phyloP scores from a whole-genome alignment of 1,140 invertebrate species.

The Mylabris phalerata region DNA sequence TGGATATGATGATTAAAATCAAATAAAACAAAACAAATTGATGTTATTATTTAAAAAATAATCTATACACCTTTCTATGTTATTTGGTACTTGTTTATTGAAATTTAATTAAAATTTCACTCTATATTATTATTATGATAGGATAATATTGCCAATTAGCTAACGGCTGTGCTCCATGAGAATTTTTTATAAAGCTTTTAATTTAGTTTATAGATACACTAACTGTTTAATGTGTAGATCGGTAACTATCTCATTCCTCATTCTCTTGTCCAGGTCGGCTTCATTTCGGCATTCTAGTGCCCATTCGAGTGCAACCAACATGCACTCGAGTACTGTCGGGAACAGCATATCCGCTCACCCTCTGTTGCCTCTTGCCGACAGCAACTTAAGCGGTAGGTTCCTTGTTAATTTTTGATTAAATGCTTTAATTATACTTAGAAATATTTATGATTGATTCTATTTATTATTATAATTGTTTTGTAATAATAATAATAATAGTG shows the following conservation, averaged over 20 bases:
- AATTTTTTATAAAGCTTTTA: slow-evolving; percentile 14
- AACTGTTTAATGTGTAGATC: slow-evolving; percentile 29
- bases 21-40: neutral
- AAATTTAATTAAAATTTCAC: too few species aligned
- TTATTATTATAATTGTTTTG: neutral
- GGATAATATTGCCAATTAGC: slow-evolving; percentile 17
- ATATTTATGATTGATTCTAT: neutral
- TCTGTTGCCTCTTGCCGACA: slow-evolving; percentile 42
- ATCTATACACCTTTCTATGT: too few species aligned
- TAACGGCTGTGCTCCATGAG: slow-evolving; percentile 29
- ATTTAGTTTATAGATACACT: slow-evolving; percentile 20
- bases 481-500: slow-evolving; percentile 23
- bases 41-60: neutral
- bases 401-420: slow-evolving; percentile 7
- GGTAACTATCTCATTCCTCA: slow-evolving; percentile 36
- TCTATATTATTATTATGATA: too few species aligned
- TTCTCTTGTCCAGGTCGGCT: slow-evolving; percentile 43
- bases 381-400: slow-evolving; percentile 41
- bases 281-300: slow-evolving; percentile 43
- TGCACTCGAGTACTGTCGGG: slow-evolving; percentile 41
- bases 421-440: neutral
- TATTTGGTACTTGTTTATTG: too few species aligned
- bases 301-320: slow-evolving; percentile 40
- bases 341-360: slow-evolving; percentile 44
- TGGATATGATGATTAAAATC: neutral